Percentiles rank a stretch among this genome's conserved stretches.
phyloP scores from a whole-genome alignment of 2,888 invertebrate species.

The Caenorhabditis sp. region DNA sequence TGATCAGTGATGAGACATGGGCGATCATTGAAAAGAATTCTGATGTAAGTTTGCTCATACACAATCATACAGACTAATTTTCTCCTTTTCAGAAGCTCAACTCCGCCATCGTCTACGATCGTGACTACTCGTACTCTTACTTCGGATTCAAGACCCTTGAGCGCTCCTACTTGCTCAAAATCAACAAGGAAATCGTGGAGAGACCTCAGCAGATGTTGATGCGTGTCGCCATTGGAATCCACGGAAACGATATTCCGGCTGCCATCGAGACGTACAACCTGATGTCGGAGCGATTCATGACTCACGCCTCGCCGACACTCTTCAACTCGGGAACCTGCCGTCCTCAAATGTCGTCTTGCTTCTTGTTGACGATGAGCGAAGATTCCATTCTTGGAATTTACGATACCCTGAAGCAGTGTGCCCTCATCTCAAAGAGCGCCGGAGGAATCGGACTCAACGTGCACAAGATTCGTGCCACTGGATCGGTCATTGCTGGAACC shows the following conservation, averaged over 20 bases:
- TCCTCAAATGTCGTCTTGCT: constrained; percentile 96
- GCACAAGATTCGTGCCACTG: constrained; percentile 94
- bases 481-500: constrained; percentile 94
- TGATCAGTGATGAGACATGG: constrained; percentile 92
- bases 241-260: constrained; percentile 93
- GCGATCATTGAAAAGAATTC: constrained; percentile 91
- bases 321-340: constrained; percentile 93
- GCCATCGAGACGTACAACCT: constrained; percentile 97
- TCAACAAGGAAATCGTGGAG: constrained; percentile 91
- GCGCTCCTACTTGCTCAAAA: constrained; percentile 94
- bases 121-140: constrained; percentile 97
- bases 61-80: background rate
- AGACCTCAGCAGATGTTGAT: constrained; percentile 99
- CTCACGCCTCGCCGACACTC: constrained; percentile 97
- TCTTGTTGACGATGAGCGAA: constrained; percentile 93
- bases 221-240: constrained; percentile 97
- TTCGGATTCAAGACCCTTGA: constrained; percentile 99
- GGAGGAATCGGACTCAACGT: constrained; percentile 98
- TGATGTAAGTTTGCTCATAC: constrained; percentile 85
- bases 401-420: constrained; percentile 86
- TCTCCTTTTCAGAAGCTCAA: constrained; percentile 87
- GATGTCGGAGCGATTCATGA: constrained; percentile 95
- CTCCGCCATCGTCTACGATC: constrained; percentile 95
- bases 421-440: constrained; percentile 95
- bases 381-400: constrained; percentile 87